phyloP scores from a whole-genome alignment of 2,113 vertebrate genomes.

The Loxodonta africana region DNA sequence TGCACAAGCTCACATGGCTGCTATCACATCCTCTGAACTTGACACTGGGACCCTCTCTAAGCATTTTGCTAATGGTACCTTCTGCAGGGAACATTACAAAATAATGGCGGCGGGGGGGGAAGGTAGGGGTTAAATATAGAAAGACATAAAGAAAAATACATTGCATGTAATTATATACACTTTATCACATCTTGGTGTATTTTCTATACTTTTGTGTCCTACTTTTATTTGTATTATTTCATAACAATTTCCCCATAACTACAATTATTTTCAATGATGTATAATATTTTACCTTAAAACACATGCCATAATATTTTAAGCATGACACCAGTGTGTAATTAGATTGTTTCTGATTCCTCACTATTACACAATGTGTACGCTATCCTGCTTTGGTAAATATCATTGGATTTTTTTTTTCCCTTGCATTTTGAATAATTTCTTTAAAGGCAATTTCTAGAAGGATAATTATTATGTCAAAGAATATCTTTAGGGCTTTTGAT shows the following conservation, averaged over 20 bases:
- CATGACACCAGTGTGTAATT: neutral
- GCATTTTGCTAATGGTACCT: neutral
- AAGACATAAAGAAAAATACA: neutral
- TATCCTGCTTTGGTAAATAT: conserved; percentile 6
- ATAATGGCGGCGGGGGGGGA: neutral
- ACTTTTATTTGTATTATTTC: neutral
- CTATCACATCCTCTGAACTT: neutral
- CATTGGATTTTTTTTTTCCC: neutral
- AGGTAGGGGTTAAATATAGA: neutral
- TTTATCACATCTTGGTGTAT: neutral
- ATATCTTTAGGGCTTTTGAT: neutral
- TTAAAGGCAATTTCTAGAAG: conserved; percentile 8
- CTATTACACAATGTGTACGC: neutral
- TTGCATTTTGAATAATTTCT: neutral
- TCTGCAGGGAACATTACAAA: neutral
- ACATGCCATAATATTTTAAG: neutral
- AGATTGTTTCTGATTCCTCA: neutral
- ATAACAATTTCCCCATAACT: neutral
- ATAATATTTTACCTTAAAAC: neutral
- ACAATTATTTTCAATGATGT: neutral
- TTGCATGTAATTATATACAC: neutral
- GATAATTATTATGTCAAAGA: neutral
- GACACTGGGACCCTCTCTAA: neutral
- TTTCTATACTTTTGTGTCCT: neutral
- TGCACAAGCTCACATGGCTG: neutral